phyloP scores from a whole-genome alignment of 2,797 vertebrate species.

The Sebastiscus tertius region DNA sequence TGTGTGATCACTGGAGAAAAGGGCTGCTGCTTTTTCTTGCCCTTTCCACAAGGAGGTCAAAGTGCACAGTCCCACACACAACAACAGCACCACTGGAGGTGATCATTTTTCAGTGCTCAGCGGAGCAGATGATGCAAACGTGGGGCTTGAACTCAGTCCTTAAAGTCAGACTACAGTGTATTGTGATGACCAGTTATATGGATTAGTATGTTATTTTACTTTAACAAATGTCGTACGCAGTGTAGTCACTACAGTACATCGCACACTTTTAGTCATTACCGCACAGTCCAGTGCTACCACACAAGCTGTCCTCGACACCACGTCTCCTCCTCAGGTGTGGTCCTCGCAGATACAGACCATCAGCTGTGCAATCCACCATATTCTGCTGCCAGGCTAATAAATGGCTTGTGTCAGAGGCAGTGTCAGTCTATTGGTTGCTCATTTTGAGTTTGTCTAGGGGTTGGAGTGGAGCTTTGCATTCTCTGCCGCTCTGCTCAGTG shows the following conservation, averaged over 20 bases:
- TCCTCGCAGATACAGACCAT: slow-evolving; percentile 84
- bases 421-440: slow-evolving; percentile 93
- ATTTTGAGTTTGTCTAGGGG: slow-evolving; percentile 91
- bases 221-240: slow-evolving; percentile 11
- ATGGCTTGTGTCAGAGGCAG: slow-evolving; percentile 91
- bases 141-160: slow-evolving; percentile 10
- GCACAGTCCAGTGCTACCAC: slow-evolving; percentile 5
- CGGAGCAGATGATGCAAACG: slow-evolving; percentile 73
- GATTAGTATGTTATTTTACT: slow-evolving; percentile 10
- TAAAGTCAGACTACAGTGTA: slow-evolving; percentile 15
- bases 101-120: slow-evolving; percentile 64
- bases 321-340: slow-evolving; percentile 85
- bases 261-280: slow-evolving; percentile 29
- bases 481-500: slow-evolving; percentile 81
- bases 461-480: slow-evolving; percentile 84
- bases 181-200: slow-evolving; percentile 10
- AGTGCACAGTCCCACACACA: slow-evolving; percentile 45
- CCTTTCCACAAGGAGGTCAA: slow-evolving; percentile 54
- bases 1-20: slow-evolving; percentile 34
- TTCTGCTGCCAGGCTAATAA: slow-evolving; percentile 89
- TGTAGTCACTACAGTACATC: neutral
- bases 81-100: slow-evolving; percentile 48
- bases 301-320: slow-evolving; percentile 42
- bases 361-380: slow-evolving; percentile 85
- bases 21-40: neutral